Percentiles rank a stretch among this genome's conserved stretches.
These are phyloP conservation scores for Tangachromis dhanisi DNA, from an alignment of 2,113 vertebrate species.

Conservation along the genomic window DNA sequence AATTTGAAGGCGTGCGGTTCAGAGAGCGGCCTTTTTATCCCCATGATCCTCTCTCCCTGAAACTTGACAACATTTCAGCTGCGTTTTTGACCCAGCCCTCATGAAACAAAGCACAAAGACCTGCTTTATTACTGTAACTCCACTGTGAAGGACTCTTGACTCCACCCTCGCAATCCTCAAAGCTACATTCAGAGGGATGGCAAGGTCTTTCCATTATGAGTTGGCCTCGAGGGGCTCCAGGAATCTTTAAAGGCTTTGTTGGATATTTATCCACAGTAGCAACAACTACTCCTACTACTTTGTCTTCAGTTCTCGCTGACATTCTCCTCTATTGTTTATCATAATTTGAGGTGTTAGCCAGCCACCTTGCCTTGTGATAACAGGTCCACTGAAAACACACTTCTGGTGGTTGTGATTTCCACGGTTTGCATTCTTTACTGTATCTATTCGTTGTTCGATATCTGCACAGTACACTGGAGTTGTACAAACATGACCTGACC, in stretches of 20 bases:
- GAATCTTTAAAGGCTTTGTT: slow-evolving; percentile 25
- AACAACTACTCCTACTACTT: neutral
- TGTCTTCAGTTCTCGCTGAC: neutral
- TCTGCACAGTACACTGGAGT: slow-evolving; percentile 11
- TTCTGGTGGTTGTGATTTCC: slow-evolving; percentile 22
- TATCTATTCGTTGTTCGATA: neutral
- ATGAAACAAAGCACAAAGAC: slow-evolving; percentile 66
- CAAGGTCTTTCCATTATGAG: slow-evolving; percentile 21
- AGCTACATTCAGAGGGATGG: neutral
- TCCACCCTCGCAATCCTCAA: slow-evolving; percentile 37
- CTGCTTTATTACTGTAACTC: slow-evolving; percentile 65
- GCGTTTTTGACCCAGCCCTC: slow-evolving; percentile 26
- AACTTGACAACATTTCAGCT: slow-evolving; percentile 27
- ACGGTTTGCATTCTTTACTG: neutral
- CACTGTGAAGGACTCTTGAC: slow-evolving; percentile 71
- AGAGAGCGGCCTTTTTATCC: slow-evolving; percentile 7
- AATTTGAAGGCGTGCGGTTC: neutral
- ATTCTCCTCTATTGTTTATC: slow-evolving; percentile 27
- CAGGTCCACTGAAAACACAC: slow-evolving; percentile 50
- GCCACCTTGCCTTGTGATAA: slow-evolving; percentile 51
- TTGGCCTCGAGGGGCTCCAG: slow-evolving; percentile 23
- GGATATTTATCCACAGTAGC: slow-evolving; percentile 46
- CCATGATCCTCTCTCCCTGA: neutral
- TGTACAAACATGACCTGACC: slow-evolving; percentile 8
- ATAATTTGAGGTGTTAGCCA: slow-evolving; percentile 34